Conservation (phyloP, 2,888 invertebrate genomes). For the Hetaerina titia region DNA sequence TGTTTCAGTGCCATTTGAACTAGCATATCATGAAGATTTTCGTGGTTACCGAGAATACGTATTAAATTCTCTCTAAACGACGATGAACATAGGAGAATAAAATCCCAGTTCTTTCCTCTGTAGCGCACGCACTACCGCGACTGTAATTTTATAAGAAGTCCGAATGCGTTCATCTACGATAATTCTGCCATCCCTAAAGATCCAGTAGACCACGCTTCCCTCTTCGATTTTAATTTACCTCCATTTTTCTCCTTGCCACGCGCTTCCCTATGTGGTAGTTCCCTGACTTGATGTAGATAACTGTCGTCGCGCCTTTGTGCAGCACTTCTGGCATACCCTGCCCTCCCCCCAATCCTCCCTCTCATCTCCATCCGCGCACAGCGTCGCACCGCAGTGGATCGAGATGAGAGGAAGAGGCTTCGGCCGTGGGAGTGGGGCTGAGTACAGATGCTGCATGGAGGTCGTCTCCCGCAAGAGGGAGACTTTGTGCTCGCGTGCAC, state of each 20-base stretch:
- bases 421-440: no score
- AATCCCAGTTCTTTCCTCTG: no score
- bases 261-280: neutral
- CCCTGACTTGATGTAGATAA: neutral
- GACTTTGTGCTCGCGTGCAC: neutral
- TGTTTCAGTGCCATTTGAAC: no score
- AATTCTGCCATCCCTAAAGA: neutral
- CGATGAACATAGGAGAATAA: no score
- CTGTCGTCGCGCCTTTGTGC: slow-evolving; percentile 17
- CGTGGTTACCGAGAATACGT: no score
- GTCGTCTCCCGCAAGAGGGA: neutral
- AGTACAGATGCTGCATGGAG: neutral
- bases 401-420: neutral
- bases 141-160: neutral
- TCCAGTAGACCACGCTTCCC: neutral
- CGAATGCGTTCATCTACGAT: neutral
- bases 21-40: no score
- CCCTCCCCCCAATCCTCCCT: neutral
- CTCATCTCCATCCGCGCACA: neutral
- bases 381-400: neutral
- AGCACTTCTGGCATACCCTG: neutral
- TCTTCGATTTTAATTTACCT: neutral
- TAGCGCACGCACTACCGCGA: no score
- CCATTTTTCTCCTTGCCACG: neutral
- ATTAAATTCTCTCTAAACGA: no score